phyloP scores from a whole-genome alignment of 2,888 invertebrate genomes.

The Archips xylosteana region DNA sequence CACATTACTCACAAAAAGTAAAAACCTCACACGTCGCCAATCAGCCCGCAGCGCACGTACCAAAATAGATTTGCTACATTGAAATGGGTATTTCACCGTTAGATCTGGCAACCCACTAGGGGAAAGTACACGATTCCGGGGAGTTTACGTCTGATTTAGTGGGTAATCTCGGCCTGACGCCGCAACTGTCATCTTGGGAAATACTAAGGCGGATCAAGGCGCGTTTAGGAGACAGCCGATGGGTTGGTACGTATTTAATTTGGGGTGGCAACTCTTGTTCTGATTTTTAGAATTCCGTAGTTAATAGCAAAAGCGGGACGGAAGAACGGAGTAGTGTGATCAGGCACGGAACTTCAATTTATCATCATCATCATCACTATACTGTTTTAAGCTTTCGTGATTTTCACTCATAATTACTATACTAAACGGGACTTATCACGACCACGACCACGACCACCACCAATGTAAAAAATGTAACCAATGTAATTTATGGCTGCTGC shows the following conservation, averaged over 20 bases:
- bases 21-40: slow-evolving; percentile 20
- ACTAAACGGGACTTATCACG: no score
- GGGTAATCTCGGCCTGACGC: slow-evolving; percentile 41
- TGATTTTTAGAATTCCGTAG: background rate
- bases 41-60: slow-evolving; percentile 24
- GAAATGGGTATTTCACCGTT: slow-evolving; percentile 40
- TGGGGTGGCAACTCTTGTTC: background rate
- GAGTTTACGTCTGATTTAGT: slow-evolving; percentile 43
- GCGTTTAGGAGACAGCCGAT: background rate
- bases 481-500: no score
- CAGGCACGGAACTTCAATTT: no score
- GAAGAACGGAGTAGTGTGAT: no score
- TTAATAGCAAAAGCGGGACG: no score
- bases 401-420: no score
- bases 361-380: no score
- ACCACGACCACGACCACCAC: no score
- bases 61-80: slow-evolving; percentile 41
- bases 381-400: no score
- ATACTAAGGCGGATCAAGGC: slow-evolving; percentile 19
- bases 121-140: slow-evolving; percentile 34
- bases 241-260: background rate
- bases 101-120: slow-evolving; percentile 38
- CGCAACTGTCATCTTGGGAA: slow-evolving; percentile 42
- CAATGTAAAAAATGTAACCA: no score
- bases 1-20: background rate